phyloP scores from a whole-genome alignment of 2,888 invertebrate genomes.

The Chydorus sphaericus region DNA sequence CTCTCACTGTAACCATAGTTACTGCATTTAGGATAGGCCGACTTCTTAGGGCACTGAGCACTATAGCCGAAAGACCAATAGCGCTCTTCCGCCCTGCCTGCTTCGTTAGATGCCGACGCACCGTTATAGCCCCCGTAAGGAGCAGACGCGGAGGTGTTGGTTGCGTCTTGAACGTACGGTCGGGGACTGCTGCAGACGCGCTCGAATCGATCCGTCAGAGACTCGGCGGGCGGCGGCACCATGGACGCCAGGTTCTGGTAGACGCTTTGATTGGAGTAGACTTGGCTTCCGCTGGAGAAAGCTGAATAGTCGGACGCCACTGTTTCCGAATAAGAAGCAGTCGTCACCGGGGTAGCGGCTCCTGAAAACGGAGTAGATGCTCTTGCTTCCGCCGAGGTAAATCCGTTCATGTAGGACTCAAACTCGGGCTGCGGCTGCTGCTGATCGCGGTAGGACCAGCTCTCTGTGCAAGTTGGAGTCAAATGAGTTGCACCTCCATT shows the following conservation, averaged over 20 bases:
- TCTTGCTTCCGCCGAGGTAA: neutral
- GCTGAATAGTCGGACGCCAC: neutral
- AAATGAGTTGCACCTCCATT: neutral
- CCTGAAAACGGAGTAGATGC: neutral
- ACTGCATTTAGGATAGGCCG: neutral
- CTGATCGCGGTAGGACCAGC: neutral
- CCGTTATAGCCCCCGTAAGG: neutral
- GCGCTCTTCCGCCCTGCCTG: neutral
- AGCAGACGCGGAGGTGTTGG: neutral
- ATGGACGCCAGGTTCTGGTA: constrained; percentile 10
- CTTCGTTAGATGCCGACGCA: neutral
- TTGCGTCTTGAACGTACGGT: constrained; percentile 6
- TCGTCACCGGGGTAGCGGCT: neutral
- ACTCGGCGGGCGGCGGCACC: neutral
- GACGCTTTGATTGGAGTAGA: constrained; percentile 1
- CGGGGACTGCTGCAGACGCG: constrained; percentile 15
- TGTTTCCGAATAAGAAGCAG: neutral
- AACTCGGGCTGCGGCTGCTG: neutral
- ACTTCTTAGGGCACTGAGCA: neutral
- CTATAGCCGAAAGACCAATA: constrained; percentile 3
- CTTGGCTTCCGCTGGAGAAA: neutral
- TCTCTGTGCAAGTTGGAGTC: neutral
- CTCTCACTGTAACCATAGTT: neutral
- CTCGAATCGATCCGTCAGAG: constrained; percentile 1
- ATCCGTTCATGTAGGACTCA: neutral